Base-by-base conservation (phyloP, 1,140 invertebrate genomes). In the Drosophila leontia region DNA sequence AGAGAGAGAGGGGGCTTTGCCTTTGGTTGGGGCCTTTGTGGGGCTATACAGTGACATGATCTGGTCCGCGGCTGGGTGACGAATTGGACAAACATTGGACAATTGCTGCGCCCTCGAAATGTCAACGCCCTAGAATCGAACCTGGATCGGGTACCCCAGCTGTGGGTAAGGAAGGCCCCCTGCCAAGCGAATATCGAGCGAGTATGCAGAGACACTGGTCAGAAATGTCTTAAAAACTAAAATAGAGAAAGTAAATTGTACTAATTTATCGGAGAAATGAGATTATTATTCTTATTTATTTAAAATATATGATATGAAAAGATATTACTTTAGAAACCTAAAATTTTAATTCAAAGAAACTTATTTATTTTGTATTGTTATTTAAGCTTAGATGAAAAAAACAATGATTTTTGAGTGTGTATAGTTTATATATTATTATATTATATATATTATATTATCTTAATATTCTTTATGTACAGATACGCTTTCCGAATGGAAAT, bases 51-150 rank as follows among this genome's bases (percentile, higher is more conserved):
- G 55, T 56, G 65, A 71, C 67, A 78, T 78, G 74, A 78, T 68
- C 62, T 53, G 75, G 57, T 51, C 76, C 53, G 51, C 51, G 65
- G 60, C 60, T 79, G 77, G 59, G 76, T 78, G 77, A 78, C 65
- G 75, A 79, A 78, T 78, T 81, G 71, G 65, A 83, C 71, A 80
- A 76, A 76, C 81, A 80, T 62, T 84, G 67, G 78, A 80, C 80
- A 81, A 69, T 63, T 69, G 75, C 76, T 80, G 79, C 80, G 84
- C 84, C 84, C 84, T 88, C 84, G 78, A 84, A 88, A 88, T 90
- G 84, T 88, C 84, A 88, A 88, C 85, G 84, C 84, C 84, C 85
- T 88, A 60, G 75, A 58, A 65, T 53, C 47, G 53, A 68, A 50
- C n/a, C 56, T 34, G 50, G 50, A 29, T n/a, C 15, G 47, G 23